phyloP scores from a whole-genome alignment of 2,888 invertebrate species.

The Ethmia dodecea region DNA sequence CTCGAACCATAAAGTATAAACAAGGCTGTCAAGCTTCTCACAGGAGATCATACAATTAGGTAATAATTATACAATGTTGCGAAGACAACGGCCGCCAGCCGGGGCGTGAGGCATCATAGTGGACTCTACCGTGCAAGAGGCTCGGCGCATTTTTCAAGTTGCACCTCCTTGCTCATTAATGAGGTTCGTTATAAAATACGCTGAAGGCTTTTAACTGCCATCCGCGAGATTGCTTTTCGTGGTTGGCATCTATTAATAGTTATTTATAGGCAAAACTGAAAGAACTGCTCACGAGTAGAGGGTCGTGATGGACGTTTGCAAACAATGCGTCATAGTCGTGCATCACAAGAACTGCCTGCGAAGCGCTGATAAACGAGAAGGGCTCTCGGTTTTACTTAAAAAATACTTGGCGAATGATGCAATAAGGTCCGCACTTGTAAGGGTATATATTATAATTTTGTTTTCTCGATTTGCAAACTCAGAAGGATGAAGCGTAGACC shows the following conservation, averaged over 20 bases:
- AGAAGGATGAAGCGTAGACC: too few relatives aligned
- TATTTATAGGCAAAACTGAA: conserved; percentile 65
- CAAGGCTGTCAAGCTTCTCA: background rate
- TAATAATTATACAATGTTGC: conserved; percentile 60
- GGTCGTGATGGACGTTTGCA: conserved; percentile 39
- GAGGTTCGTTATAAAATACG: conserved; percentile 70
- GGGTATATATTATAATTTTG: too few relatives aligned
- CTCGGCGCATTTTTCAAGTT: conserved; percentile 39
- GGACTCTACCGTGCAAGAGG: conserved; percentile 30
- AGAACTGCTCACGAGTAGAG: conserved; percentile 38
- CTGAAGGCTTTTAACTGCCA: conserved; percentile 66
- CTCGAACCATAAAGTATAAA: background rate
- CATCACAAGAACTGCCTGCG: conserved; percentile 33
- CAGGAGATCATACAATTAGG: conserved; percentile 22
- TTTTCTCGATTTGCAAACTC: too few relatives aligned
- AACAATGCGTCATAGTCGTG: conserved; percentile 49
- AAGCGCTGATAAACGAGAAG: conserved; percentile 26
- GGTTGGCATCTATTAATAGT: conserved; percentile 66
- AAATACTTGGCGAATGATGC: conserved; percentile 27
- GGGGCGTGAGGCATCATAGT: conserved; percentile 29
- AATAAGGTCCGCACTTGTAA: too few relatives aligned
- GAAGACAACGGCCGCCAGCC: conserved; percentile 19
- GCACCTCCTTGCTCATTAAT: conserved; percentile 45
- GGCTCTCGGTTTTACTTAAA: conserved; percentile 26
- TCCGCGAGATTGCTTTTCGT: conserved; percentile 70